These are phyloP conservation scores for Muscicapa adusta DNA, from an alignment of 2,113 vertebrate species.

Conservation along the genomic window DNA sequence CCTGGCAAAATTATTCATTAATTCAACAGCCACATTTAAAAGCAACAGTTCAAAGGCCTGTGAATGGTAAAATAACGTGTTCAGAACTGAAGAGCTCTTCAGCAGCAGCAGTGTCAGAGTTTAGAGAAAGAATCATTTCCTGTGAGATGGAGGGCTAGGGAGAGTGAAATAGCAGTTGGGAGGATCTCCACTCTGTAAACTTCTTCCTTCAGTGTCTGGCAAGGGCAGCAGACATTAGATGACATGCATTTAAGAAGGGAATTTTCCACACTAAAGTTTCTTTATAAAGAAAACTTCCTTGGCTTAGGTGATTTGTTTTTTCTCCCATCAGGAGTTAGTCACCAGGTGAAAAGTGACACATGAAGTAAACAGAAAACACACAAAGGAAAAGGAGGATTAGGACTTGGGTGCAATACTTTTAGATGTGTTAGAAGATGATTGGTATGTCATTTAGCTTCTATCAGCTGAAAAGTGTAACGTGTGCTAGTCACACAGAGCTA, in stretches of 20 bases:
- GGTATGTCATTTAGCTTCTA: background rate
- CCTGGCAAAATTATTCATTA: constrained; percentile 73
- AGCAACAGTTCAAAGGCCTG: constrained; percentile 71
- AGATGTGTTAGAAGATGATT: background rate
- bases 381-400: background rate
- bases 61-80: constrained; percentile 53
- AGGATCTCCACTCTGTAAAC: background rate
- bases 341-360: background rate
- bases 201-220: background rate
- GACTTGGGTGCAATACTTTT: background rate
- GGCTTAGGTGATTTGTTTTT: background rate
- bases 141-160: constrained; percentile 20
- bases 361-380: background rate
- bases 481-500: background rate
- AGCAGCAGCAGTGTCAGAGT: constrained; percentile 52
- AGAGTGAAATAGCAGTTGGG: background rate
- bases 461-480: background rate
- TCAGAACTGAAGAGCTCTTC: constrained; percentile 63
- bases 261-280: background rate
- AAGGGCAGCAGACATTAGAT: background rate
- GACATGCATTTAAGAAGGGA: background rate
- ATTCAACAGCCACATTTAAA: constrained; percentile 69
- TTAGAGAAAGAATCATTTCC: constrained; percentile 63
- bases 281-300: background rate
- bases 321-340: background rate